phyloP scores from a whole-genome alignment of 2,797 vertebrate species.

The Sus cebifrons region DNA sequence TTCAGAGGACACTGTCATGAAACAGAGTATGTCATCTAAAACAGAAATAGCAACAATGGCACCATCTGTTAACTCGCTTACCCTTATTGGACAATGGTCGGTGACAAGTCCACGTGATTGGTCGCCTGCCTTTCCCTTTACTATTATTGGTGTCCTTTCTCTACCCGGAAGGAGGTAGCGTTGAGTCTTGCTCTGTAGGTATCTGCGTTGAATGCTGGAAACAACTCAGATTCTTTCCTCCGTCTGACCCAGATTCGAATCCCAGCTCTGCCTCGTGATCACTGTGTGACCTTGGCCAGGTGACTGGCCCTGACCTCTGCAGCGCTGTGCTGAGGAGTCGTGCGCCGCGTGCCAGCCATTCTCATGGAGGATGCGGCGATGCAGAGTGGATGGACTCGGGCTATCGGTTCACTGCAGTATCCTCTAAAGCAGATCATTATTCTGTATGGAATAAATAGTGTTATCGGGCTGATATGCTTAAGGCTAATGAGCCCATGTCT shows the following conservation, averaged over 20 bases:
- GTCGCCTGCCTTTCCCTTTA: neutral
- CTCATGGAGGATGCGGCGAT: neutral
- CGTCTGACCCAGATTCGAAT: neutral
- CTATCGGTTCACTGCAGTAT: conserved; percentile 76
- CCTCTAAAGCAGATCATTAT: conserved; percentile 88
- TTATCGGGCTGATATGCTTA: conserved; percentile 88
- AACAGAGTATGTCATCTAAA: conserved; percentile 31
- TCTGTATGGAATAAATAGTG: conserved; percentile 90
- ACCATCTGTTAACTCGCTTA: neutral
- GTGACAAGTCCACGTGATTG: accelerated
- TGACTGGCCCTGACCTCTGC: neutral
- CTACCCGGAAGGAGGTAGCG: neutral
- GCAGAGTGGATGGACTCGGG: conserved; percentile 72
- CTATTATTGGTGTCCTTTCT: neutral
- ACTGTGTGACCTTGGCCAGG: neutral
- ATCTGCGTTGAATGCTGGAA: accelerated
- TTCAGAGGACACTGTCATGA: conserved; percentile 24
- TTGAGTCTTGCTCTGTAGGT: too few relatives aligned
- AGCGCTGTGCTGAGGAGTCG: neutral
- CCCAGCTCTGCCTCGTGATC: neutral
- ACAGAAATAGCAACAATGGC: neutral
- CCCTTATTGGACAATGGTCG: neutral
- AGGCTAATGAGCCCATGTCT: conserved; percentile 91
- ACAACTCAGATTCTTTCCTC: neutral
- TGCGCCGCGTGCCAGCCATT: accelerated